Base-by-base conservation (phyloP, 2,113 vertebrate genomes). In the Danionella cerebrum region DNA sequence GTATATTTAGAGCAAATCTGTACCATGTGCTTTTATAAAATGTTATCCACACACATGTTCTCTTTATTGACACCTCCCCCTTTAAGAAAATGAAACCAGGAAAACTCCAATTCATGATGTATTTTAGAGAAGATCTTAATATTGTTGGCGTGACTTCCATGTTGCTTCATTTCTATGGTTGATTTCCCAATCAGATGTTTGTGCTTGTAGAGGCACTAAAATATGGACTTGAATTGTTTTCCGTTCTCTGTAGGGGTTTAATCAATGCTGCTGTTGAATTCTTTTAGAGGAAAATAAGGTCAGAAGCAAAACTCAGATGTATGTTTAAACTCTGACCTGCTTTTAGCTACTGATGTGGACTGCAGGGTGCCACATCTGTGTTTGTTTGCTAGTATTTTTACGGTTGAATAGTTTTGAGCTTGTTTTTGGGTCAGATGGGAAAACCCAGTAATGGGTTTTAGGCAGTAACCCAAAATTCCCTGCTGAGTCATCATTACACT, bases 291-390 rank as follows among this genome's bases (percentile, higher is more conserved):
- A 8, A 51, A 53, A 10, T 18, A 39, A 70, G 44, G 29, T 10
- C 50, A 60, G 24, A 44, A 62, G 19, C 14, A 12, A 42, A 35
- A 11, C 45, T 25, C 59, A 57, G 35, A 27, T 69, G 65, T 71
- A 4, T 62, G 38, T 41, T 53, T 13, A 14, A 11, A 27, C 42
- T 47, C 6, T 42, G 31, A 25, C 41, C 41, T 12, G 3, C 42
- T 27, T 1, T 62, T 14, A 60, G 60, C 48, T 51, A 11, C 22
- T 19, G 18, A 3, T 29, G 14, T 51, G 51, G 42, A 42, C 42
- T 44, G 41, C 2, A 39, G 16, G 38, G 27, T 13, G 9, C 1
- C 14, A 9, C 41, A 51, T 54, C n/a, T 19, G 21, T 29, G 14
- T 33, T 16, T 24, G 39, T 45, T n/a, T 13, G 35, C 7, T 4